Evolutionary conservation across 2,797 vertebrate species (phyloP).

Genomic region (Trachurus trachurus): DNA sequence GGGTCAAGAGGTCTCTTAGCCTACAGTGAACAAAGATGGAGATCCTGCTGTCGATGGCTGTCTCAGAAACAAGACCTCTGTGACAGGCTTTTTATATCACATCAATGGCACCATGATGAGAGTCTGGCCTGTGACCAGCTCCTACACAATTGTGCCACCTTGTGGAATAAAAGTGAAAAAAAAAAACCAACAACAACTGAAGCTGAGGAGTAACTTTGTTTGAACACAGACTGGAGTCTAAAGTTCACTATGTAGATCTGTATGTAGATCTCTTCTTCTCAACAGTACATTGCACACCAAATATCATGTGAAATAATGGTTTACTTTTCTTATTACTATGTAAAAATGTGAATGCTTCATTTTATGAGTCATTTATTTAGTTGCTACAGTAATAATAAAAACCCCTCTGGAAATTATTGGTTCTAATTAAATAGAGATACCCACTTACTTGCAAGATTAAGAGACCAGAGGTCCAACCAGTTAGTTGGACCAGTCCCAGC

Average conservation of each 20-base stretch:
- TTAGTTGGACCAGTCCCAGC: too few relatives aligned
- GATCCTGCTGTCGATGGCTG: constrained; percentile 40
- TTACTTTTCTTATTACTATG: neutral
- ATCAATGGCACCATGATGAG: constrained; percentile 44
- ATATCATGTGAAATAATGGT: neutral
- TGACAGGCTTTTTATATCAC: constrained; percentile 35
- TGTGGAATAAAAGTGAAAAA: constrained; percentile 70
- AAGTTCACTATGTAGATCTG: neutral
- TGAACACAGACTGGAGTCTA: neutral
- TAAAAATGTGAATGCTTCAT: neutral
- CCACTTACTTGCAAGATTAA: too few relatives aligned
- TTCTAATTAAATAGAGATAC: neutral
- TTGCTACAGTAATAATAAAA: neutral
- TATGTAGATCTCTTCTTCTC: constrained; percentile 1
- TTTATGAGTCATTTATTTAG: neutral
- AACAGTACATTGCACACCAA: neutral
- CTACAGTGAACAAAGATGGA: constrained; percentile 58
- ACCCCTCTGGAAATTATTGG: neutral
- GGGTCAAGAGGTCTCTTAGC: constrained; percentile 67
- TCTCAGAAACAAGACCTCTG: constrained; percentile 51
- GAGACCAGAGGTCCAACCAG: too few relatives aligned
- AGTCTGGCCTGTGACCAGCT: constrained; percentile 57
- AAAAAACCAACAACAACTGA: constrained; percentile 26
- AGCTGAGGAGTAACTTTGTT: constrained; percentile 20
- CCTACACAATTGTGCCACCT: constrained; percentile 87